Evolutionary conservation across 2,113 vertebrate species (phyloP).

Genomic region (Lamprologus lemairii): DNA sequence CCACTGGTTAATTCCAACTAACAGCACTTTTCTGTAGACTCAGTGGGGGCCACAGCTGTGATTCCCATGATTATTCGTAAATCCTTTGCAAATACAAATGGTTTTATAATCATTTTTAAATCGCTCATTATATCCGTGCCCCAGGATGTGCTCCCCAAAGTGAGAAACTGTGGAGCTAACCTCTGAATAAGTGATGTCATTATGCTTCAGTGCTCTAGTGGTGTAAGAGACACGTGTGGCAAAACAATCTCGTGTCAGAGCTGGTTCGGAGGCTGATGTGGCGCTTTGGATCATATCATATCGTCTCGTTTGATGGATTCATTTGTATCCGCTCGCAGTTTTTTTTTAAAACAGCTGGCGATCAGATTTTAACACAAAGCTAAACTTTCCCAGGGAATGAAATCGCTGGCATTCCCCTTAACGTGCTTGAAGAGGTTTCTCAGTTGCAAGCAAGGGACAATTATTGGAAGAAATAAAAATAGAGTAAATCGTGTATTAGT

Average conservation of each 20-base stretch:
- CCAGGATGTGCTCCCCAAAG: slow-evolving; percentile 28
- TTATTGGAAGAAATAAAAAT: slow-evolving; percentile 4
- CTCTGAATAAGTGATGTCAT: slow-evolving; percentile 29
- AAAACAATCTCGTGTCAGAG: not conserved
- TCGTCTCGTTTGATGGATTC: not conserved
- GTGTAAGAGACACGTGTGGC: not conserved
- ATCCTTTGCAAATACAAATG: slow-evolving; percentile 30
- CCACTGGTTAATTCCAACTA: slow-evolving; percentile 47
- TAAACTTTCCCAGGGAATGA: not conserved
- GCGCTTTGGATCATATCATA: not conserved
- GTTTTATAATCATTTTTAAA: slow-evolving; percentile 51
- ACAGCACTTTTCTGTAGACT: not conserved
- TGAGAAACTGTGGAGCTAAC: not conserved
- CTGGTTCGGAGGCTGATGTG: not conserved
- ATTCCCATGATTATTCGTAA: slow-evolving; percentile 34
- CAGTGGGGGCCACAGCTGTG: slow-evolving; percentile 37
- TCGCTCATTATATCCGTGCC: slow-evolving; percentile 22
- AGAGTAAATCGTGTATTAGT: not conserved
- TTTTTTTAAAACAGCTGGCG: not conserved
- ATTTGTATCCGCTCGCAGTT: not conserved
- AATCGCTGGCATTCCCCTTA: not conserved
- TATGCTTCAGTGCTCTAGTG: not conserved
- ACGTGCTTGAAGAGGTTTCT: not conserved
- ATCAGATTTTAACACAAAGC: not conserved
- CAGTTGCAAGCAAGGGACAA: not conserved